A percentile compares a stretch with the other conserved stretches of the same genome.
phyloP scores from a whole-genome alignment of 2,797 vertebrate genomes.

The Schizopygopsis malacanthus region DNA sequence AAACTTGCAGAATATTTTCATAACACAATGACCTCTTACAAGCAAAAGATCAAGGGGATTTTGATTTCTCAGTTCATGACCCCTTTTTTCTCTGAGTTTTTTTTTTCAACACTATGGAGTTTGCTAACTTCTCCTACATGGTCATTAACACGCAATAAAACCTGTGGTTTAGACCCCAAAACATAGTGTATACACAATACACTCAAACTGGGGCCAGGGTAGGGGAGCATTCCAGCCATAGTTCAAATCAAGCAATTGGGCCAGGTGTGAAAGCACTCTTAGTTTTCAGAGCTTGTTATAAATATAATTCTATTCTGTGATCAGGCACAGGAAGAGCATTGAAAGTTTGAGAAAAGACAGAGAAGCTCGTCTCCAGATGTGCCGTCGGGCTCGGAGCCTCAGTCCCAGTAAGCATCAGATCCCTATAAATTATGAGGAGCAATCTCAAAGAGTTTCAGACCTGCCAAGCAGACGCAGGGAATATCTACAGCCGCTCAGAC shows the following conservation, averaged over 20 bases:
- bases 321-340: conserved; percentile 86
- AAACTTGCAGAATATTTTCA: neutral
- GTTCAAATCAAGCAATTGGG: neutral
- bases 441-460: conserved; percentile 66
- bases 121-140: neutral
- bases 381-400: conserved; percentile 82
- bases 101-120: neutral
- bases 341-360: conserved; percentile 83
- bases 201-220: neutral
- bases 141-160: neutral
- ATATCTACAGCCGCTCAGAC: conserved; percentile 84
- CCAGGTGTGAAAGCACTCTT: neutral
- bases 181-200: neutral
- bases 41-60: neutral
- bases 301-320: conserved; percentile 12
- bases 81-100: no score
- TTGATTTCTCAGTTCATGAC: neutral
- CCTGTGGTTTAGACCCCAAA: neutral
- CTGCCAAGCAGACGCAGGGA: conserved; percentile 79
- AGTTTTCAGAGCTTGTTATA: neutral
- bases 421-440: conserved; percentile 59
- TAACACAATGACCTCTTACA: neutral
- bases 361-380: conserved; percentile 81
- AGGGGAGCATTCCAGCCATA: neutral
- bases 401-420: conserved; percentile 85